These are phyloP conservation scores for Petrolisthes cinctipes DNA, from an alignment of 2,888 invertebrate genomes.

Conservation along the genomic window DNA sequence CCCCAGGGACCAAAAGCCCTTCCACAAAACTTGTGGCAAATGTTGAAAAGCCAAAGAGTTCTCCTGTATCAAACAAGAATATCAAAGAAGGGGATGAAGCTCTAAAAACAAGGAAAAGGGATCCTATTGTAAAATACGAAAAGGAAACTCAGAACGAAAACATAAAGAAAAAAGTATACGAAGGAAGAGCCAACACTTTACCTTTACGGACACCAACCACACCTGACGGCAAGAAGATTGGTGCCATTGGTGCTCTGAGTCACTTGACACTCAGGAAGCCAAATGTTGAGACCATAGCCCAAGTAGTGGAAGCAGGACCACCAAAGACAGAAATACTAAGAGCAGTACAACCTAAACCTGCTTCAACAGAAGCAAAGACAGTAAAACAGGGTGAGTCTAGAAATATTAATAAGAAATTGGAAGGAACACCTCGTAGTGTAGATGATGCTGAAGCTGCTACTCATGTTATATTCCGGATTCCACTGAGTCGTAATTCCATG, in stretches of 20 bases:
- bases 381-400: background rate
- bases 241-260: background rate
- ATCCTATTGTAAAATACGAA: background rate
- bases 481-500: slow-evolving; percentile 15
- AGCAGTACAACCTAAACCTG: background rate
- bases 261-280: background rate
- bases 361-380: background rate
- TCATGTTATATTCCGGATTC: slow-evolving; percentile 47
- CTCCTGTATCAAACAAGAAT: background rate
- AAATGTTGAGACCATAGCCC: background rate
- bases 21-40: too few relatives aligned
- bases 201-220: background rate
- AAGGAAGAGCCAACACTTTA: background rate
- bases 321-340: background rate
- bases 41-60: background rate
- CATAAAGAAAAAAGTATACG: background rate
- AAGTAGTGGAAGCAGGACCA: background rate
- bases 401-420: background rate
- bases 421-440: background rate
- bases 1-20: too few relatives aligned
- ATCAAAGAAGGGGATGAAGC: background rate
- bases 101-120: background rate
- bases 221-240: background rate
- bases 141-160: slow-evolving; percentile 6
- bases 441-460: slow-evolving; percentile 21